Base-by-base conservation (phyloP, 2,888 invertebrate genomes). In the Coremacera marginata region DNA sequence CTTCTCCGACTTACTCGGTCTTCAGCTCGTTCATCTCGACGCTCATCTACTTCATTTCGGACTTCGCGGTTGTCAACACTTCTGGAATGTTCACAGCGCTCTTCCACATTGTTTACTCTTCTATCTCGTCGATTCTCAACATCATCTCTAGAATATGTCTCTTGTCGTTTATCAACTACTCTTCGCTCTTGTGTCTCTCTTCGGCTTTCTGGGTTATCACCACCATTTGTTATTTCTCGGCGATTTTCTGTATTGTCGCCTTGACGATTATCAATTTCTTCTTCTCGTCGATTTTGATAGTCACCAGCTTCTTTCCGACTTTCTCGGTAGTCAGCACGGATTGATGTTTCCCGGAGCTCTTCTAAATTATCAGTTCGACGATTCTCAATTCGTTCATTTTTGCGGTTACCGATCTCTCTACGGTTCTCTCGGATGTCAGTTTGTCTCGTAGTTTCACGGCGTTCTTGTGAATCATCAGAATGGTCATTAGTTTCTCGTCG, bases 211-310 rank as follows among this genome's bases (percentile, higher is more conserved):
- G 27, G 63, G 31, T 27, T 31, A 4, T 65, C 65, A 37, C 1
- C 5, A 37, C 8, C 1, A 5, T 7, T 37, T 37, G 34, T 19
- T 7, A n/a, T 31, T 22, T 57, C 57, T 57, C 57, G 57, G 8
- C 8, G 37, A 37, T 37, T 1, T 60, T 75, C 44, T 76, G 70
- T 52, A 31, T 71, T 63, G 27, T 78, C 72, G 51, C 14, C 34
- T 52, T 65, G 49, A 27, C 52, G 60, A 14, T 74, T 55, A 31
- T 34, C 70, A 27, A 19, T 16, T 70, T 7, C 19, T 19, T 62
- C 31, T 31, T 31, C 57, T 52, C 44, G 19, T 67, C 8, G 67
- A 22, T 44, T 25, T 16, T 67, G 4, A 5, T 34, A 3, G n/a
- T 44, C 19, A 67, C 44, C 44, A 19, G 16, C 44, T 70, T 16